Base-by-base conservation (phyloP, 2,113 vertebrate genomes). In the Passer montanus region DNA sequence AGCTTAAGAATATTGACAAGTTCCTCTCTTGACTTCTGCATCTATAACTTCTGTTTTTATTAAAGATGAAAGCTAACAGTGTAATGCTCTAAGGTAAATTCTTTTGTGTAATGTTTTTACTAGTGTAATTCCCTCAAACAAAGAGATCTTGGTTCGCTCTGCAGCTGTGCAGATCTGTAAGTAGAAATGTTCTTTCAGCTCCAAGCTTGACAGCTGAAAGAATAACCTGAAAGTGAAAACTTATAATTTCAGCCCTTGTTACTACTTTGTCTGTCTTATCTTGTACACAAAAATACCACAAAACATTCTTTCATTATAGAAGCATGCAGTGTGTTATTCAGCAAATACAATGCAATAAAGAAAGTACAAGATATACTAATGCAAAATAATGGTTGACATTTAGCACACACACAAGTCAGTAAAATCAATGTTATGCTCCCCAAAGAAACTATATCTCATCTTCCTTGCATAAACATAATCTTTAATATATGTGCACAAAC, bases 381-480 rank as follows among this genome's bases (percentile, higher is more conserved):
- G 52, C 30, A 95, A 95, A 97, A 84, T 90, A 86, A 88, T 80
- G 66, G 82, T 30, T 95, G 94, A 95, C 89, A 95, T 96, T 96
- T 95, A 96, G 44, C 73, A 59, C 15, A 86, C 56, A 87, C 41
- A 70, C 35, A 95, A 94, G 66, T 68, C 12, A 4, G 62, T 86
- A 41, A 88, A 94, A 72, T 80, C 91, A 90, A 44, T 84, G 50
- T 85, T 94, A 84, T 79, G 28, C 60, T 90, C 96, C 95, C 86
- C 95, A 91, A 70, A 87, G 88, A 95, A 96, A 93, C 73, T 18
- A n/a, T 96, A 95, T 93, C 80, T 97, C 70, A 93, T 94, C 23
- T 90, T 43, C 37, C 44, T 90, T 90, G 73, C 59, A 91, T 88
- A 93, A 95, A 87, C 66, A 68, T 60, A 58, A 74, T 84, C 43